Percentiles rank a stretch among this genome's conserved stretches.
These are phyloP conservation scores for Columbina picui DNA, from an alignment of 2,113 vertebrate species.

Conservation along the genomic window DNA sequence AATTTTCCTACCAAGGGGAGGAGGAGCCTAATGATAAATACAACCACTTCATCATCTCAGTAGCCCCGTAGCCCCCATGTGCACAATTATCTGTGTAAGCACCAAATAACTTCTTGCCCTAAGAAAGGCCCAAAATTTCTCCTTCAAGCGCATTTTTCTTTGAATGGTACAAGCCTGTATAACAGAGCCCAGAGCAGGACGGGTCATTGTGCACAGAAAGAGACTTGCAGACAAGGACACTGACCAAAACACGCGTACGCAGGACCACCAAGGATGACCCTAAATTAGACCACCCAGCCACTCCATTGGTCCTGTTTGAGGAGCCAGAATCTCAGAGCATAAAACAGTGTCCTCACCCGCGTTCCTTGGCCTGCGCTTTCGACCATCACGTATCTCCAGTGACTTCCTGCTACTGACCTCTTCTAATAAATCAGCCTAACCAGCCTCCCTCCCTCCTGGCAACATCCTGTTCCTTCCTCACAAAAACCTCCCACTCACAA, in stretches of 20 bases:
- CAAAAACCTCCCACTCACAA: slow-evolving; percentile 64
- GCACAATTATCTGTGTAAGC: background rate
- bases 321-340: background rate
- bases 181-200: background rate
- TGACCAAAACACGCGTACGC: background rate
- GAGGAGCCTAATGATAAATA: background rate
- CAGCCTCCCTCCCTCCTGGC: slow-evolving; percentile 61
- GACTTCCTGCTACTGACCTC: slow-evolving; percentile 63
- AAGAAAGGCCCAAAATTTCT: background rate
- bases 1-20: background rate
- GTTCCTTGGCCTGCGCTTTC: slow-evolving; percentile 10
- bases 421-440: slow-evolving; percentile 33
- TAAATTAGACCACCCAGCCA: slow-evolving; percentile 65
- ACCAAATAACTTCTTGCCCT: background rate
- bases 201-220: background rate
- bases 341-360: background rate
- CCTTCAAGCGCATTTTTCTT: background rate
- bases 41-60: background rate
- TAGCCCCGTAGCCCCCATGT: background rate
- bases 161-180: background rate
- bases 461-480: slow-evolving; percentile 73
- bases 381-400: slow-evolving; percentile 16
- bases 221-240: background rate
- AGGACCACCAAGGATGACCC: slow-evolving; percentile 63
- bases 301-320: background rate